Evolutionary conservation across 2,888 invertebrate genomes (phyloP).

Genomic region (Cryptocephalus primarius): DNA sequence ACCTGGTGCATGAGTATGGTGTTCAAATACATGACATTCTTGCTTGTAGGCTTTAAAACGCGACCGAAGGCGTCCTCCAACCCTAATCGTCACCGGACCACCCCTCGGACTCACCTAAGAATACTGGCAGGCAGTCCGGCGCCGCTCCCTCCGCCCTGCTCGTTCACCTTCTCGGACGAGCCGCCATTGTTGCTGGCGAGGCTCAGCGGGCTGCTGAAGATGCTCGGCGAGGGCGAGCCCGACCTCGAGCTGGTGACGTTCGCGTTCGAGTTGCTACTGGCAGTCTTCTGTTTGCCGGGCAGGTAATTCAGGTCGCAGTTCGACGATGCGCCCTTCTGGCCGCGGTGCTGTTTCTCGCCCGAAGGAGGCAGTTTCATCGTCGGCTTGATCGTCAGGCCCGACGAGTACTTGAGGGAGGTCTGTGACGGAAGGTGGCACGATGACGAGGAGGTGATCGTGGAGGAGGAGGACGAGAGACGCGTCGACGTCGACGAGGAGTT

Average conservation of each 20-base stretch:
- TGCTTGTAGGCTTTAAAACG: too few species aligned
- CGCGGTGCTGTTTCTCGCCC: slow-evolving; percentile 3
- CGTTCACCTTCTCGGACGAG: slow-evolving; percentile 17
- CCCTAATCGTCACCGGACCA: too few species aligned
- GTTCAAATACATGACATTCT: too few species aligned
- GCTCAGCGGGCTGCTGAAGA: slow-evolving; percentile 36
- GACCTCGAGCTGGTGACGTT: neutral
- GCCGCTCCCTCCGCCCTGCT: slow-evolving; percentile 20
- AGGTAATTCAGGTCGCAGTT: slow-evolving; percentile 11
- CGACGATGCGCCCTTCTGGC: slow-evolving; percentile 4
- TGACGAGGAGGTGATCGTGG: slow-evolving; percentile 2
- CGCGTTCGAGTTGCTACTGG: neutral
- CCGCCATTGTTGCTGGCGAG: slow-evolving; percentile 26
- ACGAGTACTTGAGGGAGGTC: slow-evolving; percentile 17
- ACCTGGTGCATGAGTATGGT: too few species aligned
- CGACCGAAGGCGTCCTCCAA: too few species aligned
- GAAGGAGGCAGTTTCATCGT: slow-evolving; percentile 21
- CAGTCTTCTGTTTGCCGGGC: neutral
- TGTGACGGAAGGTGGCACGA: slow-evolving; percentile 9
- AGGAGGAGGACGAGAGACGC: neutral
- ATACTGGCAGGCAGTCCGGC: slow-evolving; percentile 38
- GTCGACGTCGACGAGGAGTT: too few species aligned
- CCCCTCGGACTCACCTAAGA: slow-evolving; percentile 33
- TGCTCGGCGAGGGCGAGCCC: slow-evolving; percentile 28
- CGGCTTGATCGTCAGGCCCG: slow-evolving; percentile 30